Evolutionary conservation across 2,797 vertebrate species (phyloP), one percentile per base, ranked within the genome.

Genomic region (Dendrocincla tyrannina): DNA sequence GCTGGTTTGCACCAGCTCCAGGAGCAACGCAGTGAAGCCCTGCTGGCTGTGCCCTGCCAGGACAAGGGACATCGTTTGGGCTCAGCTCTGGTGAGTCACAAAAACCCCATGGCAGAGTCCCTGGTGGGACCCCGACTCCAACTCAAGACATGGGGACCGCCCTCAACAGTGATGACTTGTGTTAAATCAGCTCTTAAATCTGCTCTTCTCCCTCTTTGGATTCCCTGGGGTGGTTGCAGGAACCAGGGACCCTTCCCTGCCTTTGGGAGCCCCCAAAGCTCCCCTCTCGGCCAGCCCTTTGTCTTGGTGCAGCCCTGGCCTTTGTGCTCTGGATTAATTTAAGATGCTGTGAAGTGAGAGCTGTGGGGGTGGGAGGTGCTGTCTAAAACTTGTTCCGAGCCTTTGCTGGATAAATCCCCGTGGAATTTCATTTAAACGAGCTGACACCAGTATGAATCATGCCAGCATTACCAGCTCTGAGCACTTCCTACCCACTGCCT

Each of bases 351-450:
- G 41, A 91, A 85, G 78, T 52, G 72, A 8, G 70, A 92, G 80
- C 67, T 24, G 78, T 60, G 80, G 70, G 85, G 72, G 27, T 27
- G 33, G 79, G 30, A 33, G 35, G 39, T 83, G 87, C 80, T 79
- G 74, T 74, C 93, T 59, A 44, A 93, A 94, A 89, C 66, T 85
- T 72, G 30, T 89, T 93, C 16, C 1, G 68, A 80, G 68, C 62
- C 69, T 62, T 91, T 87, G 87, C 91, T 64, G 80, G 85, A 86
- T 93, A 96, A 96, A 97, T 88, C 93, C 88, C 92, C 1, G 0
- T 83, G 89, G 94, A 90, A 94, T 93, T 96, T 84, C 81, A 96
- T 95, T 94, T 73, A 75, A 89, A 89, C 2, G 15, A 97, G 87
- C 83, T 94, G 88, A 86, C 92, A 94, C 59, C 69, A 44, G 28